Conservation (phyloP, 2,113 vertebrate genomes). For the Dasyprocta punctata region DNA sequence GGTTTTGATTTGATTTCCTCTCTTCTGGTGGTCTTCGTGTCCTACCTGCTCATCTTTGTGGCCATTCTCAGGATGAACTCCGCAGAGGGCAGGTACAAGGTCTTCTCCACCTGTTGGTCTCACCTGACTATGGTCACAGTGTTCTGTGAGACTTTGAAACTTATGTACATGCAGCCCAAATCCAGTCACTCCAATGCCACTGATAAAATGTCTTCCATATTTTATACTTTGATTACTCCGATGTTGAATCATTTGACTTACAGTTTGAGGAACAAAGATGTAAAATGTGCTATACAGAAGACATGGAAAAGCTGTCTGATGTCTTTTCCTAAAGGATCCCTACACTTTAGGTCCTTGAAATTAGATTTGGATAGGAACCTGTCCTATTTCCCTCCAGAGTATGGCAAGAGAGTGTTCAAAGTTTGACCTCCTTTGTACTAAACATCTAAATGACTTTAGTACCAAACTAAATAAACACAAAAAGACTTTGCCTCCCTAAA, state of each 20-base stretch:
- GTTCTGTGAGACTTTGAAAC: too few species aligned
- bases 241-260: constrained; percentile 29
- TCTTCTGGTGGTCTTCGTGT: too few species aligned
- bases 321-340: background rate
- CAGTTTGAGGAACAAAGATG: background rate
- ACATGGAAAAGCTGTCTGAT: background rate
- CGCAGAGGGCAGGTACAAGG: background rate
- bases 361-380: background rate
- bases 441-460: background rate
- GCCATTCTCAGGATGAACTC: background rate
- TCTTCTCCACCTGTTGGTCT: background rate
- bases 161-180: background rate
- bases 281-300: background rate
- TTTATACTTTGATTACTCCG: background rate
- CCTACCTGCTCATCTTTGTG: background rate
- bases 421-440: background rate
- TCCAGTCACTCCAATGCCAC: background rate
- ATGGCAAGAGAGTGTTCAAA: background rate
- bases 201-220: background rate
- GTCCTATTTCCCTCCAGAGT: background rate
- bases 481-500: background rate
- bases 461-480: background rate
- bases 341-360: background rate
- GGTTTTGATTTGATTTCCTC: background rate
- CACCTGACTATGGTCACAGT: too few species aligned